Conservation (phyloP, 2,888 invertebrate species). For the Hanleya hanleyi region DNA sequence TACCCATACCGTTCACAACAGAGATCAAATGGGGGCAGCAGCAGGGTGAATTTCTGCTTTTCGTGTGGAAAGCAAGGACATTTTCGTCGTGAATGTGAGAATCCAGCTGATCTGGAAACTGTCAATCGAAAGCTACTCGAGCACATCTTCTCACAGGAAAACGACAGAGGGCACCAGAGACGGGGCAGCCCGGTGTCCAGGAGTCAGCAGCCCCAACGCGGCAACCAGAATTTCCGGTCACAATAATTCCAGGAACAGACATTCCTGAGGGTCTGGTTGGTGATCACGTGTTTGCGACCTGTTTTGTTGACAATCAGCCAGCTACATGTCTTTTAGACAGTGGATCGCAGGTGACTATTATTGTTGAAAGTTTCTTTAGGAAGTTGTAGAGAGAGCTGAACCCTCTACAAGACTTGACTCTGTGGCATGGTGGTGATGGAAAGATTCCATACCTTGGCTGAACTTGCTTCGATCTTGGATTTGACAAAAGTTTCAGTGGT, state of each 20-base stretch:
- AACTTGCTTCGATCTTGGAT: background rate
- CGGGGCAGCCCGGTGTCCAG: background rate
- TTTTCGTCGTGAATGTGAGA: background rate
- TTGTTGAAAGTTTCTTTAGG: background rate
- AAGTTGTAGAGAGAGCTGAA: background rate
- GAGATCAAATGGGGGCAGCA: background rate
- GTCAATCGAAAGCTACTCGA: background rate
- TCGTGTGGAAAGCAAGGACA: background rate
- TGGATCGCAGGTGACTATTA: background rate
- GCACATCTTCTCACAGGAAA: background rate
- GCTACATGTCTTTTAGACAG: background rate
- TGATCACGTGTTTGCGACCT: background rate
- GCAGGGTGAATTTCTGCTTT: background rate
- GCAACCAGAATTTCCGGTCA: background rate
- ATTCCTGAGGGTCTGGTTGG: slow-evolving; percentile 7
- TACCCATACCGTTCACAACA: background rate
- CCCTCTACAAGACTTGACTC: background rate
- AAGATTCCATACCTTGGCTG: background rate
- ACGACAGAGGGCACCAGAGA: background rate
- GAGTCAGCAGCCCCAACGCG: background rate
- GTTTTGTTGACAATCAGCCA: slow-evolving; percentile 3
- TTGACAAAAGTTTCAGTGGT: background rate
- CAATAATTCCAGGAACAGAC: background rate
- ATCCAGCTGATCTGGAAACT: background rate
- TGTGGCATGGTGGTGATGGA: background rate